Base-by-base conservation (phyloP, 2,113 vertebrate genomes). In the Eulacestoma nigropectus region DNA sequence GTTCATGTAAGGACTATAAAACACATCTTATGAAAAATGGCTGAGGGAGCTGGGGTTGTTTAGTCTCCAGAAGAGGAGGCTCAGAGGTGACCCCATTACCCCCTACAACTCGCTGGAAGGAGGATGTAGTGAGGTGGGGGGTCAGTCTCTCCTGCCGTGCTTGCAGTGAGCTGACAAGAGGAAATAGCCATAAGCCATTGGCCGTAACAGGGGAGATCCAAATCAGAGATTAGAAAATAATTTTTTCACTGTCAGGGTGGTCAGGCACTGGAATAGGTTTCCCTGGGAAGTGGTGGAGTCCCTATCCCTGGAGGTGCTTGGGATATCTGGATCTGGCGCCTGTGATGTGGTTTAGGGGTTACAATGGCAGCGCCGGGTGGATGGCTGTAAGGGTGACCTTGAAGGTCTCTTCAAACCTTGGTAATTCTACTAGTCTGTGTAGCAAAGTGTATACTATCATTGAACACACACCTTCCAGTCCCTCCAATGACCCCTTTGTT, bases 141-240 rank as follows among this genome's bases (percentile, higher is more conserved):
- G 3, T 49, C 4, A 4, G 22, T 33, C 35, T 29, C 6, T 49
- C 10, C 27, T 49, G 26, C 30, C 0, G 0, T 56, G 6, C 16
- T 20, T 41, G 25, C 42, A 23, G 35, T 7, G 42, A 49, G 17
- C 23, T 1, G 1, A 32, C 26, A 27, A 33, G 11, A 27, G 18
- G 15, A 57, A 64, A 57, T 50, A 14, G 7, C 21, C 25, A 3
- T 57, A 37, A 57, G 4, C 7, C 16, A 33, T 47, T 22, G 9
- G 6, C n/a, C 3, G 0, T 33, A 47, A 57, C 10, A 57, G 8
- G 5, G 3, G 6, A 67, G 16, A 50, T 57, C 42, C 35, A 67
- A 49, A 59, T 17, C 30, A n/a, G 11, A 21, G 11, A 26, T 9
- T 57, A 30, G 16, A 42, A 42, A 57, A 56, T 1, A 25, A 3